Conservation (phyloP, 2,888 invertebrate genomes). For the Stenodera caucasica region DNA sequence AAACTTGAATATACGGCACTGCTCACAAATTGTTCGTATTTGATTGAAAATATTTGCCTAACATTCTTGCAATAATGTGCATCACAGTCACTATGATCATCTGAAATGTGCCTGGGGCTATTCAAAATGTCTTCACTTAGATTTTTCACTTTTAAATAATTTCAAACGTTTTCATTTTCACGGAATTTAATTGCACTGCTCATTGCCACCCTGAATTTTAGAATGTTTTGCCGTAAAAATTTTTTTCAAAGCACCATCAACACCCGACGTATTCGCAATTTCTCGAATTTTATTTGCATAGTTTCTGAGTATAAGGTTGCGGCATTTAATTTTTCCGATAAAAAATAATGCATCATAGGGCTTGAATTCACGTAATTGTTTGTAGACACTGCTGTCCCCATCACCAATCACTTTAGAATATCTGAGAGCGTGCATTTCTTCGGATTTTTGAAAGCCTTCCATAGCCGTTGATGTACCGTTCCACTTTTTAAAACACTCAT, state of each 20-base stretch:
- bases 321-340: too few species aligned
- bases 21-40: neutral
- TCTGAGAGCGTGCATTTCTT: too few species aligned
- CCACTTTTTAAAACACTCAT: too few species aligned
- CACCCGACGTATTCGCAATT: neutral
- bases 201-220: neutral
- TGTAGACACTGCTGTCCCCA: too few species aligned
- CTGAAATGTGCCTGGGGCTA: neutral
- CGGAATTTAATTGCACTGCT: neutral
- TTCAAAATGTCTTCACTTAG: constrained; percentile 20
- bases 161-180: neutral
- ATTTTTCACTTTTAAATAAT: constrained; percentile 10
- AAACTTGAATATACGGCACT: neutral
- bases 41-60: neutral
- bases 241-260: neutral
- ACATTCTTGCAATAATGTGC: constrained; percentile 13
- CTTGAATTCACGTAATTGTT: too few species aligned
- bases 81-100: constrained; percentile 23
- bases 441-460: too few species aligned
- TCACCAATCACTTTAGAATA: too few species aligned
- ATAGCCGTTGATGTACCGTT: too few species aligned
- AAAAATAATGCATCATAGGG: too few species aligned
- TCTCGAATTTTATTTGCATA: too few species aligned
- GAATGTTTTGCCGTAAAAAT: neutral
- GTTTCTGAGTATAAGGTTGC: too few species aligned